Evolutionary conservation across 2,113 vertebrate species (phyloP).

Genomic region (Hemiscyllium ocellatum): DNA sequence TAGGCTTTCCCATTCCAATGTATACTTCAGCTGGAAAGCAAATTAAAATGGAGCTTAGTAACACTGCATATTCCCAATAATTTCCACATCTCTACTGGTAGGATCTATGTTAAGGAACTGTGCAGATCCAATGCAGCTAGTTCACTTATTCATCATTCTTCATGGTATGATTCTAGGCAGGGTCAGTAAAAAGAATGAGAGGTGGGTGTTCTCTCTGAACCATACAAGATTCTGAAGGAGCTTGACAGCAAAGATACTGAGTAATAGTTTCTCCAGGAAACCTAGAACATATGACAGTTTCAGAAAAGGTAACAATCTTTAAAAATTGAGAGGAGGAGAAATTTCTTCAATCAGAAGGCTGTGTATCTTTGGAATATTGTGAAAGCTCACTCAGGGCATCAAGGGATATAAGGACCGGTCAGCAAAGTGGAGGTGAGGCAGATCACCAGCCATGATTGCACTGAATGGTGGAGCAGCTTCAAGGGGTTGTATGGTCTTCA

Average conservation of each 20-base stretch:
- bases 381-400: too few species aligned
- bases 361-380: too few species aligned
- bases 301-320: neutral
- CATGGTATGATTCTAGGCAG: neutral
- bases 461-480: too few species aligned
- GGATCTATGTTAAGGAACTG: neutral
- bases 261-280: neutral
- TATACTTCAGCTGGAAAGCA: constrained; percentile 82
- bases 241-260: neutral
- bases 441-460: too few species aligned
- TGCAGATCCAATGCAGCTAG: neutral
- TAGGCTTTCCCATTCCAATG: constrained; percentile 86
- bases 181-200: neutral
- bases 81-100: neutral
- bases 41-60: constrained; percentile 19
- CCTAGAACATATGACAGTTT: neutral
- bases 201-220: neutral
- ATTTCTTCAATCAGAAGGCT: too few species aligned
- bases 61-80: neutral
- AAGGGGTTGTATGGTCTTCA: too few species aligned
- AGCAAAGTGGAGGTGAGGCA: too few species aligned
- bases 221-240: neutral
- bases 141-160: neutral
- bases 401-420: too few species aligned
- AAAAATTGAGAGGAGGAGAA: neutral